Evolutionary conservation across 2,113 vertebrate species (phyloP), one percentile per base, ranked within the genome.

Genomic region (Setophaga petechia): DNA sequence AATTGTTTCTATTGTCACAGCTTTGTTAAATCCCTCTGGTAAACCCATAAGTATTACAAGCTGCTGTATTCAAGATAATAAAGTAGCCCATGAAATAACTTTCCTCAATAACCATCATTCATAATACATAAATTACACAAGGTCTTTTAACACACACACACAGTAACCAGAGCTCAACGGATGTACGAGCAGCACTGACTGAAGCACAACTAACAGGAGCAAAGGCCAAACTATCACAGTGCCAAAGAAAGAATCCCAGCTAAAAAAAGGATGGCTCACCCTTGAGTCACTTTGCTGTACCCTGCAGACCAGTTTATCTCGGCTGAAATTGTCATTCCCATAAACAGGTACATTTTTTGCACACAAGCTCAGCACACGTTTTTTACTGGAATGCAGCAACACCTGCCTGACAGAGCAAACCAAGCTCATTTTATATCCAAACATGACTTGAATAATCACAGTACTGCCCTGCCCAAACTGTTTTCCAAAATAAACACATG

Each of bases 1-100:
- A 96, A 97, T 89, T 95, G 79, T 96, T 95, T 92, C 94, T 93
- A 68, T 91, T 97, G 92, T 94, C 82, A 90, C 7, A 90, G 52
- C 80, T 68, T 84, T 89, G 84, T 87, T 95, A 96, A 94, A 93
- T 82, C 75, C 76, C 86, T 39, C 80, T 39, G 52, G 76, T 62
- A 93, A 95, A 90, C 49, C 77, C 54, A 0, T 49, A 66, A 93
- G 54, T 62, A 74, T 66, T 93, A 84, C 11, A 91, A 39, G 18
- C 67, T 80, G 67, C 3, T 15, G 44, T 76, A 80, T n/a, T 80
- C 65, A 78, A 84, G 67, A 79, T 75, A 93, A 93, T 88, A 90
- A 95, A 93, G 81, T 84, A 92, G 78, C 44, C 63, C 55, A 28
- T 51, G 54, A 96, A 97, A 75, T 63, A 95, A 85, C 76, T 94